Evolutionary conservation across 2,888 invertebrate genomes (phyloP), one percentile per base, ranked within the genome.

Genomic region (Choreutis nemorana): DNA sequence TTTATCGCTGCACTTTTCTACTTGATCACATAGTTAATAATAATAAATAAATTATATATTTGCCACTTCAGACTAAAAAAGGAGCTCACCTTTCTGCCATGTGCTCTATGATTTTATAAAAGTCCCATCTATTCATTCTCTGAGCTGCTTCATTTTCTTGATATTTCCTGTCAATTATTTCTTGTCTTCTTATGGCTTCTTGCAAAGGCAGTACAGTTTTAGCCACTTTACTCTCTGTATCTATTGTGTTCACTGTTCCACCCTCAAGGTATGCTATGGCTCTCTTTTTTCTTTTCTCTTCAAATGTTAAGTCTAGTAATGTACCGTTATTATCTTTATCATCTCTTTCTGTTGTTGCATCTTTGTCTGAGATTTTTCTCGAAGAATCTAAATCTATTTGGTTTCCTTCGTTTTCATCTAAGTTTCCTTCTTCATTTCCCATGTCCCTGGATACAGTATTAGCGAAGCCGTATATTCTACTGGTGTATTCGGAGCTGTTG

Each of bases 51-150:
- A 21, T 21, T 1, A 21, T 10, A 21, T 4, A n/a, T n/a, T 9
- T 21, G n/a, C n/a, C n/a, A 21, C n/a, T 9, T 9, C 4, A n/a
- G 10, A 23, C 2, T 23, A 9, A n/a, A 1, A 11, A 12, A 5
- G n/a, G n/a, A n/a, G n/a, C 7, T 51, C 61, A 86, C 85, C 81
- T 77, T 47, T 83, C 77, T 18, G 77, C 73, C 57, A 83, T 81
- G 26, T 80, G 77, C 39, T 85, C 84, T 11, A 87, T 51, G 20
- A 83, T 64, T 55, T 82, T 83, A 55, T 89, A 89, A 37, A 87
- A 77, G 44, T 82, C 83, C 87, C 87, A 87, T 50, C 84, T 59
- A 30, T 78, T 78, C 67, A 78, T 75, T 44, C 66, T 58, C 32
- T 71, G 70, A 0, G 70, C 66, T 35, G 67, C 70, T 28, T 48